Conservation (phyloP, 1,140 invertebrate genomes). For the Bombyx mori region DNA sequence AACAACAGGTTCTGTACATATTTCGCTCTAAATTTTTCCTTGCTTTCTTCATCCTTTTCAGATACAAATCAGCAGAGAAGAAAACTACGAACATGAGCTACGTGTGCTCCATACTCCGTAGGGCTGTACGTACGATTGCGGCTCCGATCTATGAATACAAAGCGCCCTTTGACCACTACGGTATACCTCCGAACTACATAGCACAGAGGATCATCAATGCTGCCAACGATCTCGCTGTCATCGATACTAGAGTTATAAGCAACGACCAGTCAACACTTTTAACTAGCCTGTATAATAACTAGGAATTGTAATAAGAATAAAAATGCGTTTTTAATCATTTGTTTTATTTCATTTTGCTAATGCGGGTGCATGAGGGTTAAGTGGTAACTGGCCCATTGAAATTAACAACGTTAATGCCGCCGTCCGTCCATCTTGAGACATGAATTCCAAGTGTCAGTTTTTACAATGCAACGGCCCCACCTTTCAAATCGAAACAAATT, state of each 20-base stretch:
- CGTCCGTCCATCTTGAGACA: no score
- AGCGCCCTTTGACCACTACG: constrained; percentile 26
- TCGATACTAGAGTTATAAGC: constrained; percentile 11
- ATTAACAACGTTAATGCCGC: no score
- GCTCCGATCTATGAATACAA: constrained; percentile 30
- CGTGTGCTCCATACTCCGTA: constrained; percentile 23
- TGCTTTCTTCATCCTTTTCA: constrained; percentile 5
- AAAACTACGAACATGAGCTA: constrained; percentile 21
- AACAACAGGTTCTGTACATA: not conserved
- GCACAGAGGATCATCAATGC: constrained; percentile 25
- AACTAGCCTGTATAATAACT: no score
- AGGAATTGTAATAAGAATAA: no score
- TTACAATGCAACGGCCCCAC: no score
- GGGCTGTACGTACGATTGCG: constrained; percentile 25
- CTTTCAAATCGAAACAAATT: no score
- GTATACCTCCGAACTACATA: constrained; percentile 21
- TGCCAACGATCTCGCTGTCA: constrained; percentile 12
- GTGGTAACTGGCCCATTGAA: no score
- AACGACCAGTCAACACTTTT: not conserved
- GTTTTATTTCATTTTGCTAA: no score
- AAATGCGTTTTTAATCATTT: not conserved
- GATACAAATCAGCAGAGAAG: constrained; percentile 21
- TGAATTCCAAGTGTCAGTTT: no score
- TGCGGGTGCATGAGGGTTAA: no score
- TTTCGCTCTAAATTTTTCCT: not conserved